Percentiles rank a stretch among this genome's conserved stretches.
Evolutionary conservation across 2,888 invertebrate genomes (phyloP).

Genomic region (Leptinotarsa juncta): DNA sequence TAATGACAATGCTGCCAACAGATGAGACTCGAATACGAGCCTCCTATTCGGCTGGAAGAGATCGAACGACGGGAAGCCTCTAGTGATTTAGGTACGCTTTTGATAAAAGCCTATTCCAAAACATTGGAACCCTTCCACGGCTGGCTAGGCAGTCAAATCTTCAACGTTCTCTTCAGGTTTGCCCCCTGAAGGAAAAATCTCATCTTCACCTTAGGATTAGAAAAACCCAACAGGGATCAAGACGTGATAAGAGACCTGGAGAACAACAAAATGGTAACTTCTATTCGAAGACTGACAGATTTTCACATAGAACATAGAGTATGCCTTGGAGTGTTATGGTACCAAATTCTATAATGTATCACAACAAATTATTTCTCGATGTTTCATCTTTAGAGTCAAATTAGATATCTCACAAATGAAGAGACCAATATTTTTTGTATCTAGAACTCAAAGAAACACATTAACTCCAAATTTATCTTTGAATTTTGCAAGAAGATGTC

Average conservation of each 20-base stretch:
- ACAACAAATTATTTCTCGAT: no score
- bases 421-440: no score
- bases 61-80: conserved; percentile 51
- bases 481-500: no score
- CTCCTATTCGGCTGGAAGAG: conserved; percentile 32
- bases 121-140: conserved; percentile 80
- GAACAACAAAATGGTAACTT: conserved; percentile 69
- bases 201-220: conserved; percentile 52
- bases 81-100: conserved; percentile 73
- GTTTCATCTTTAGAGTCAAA: no score
- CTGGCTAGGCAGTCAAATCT: conserved; percentile 81
- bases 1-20: conserved; percentile 29
- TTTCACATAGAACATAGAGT: conserved; percentile 71
- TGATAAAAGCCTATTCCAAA: conserved; percentile 76
- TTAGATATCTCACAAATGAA: no score
- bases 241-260: conserved; percentile 62
- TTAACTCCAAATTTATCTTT: no score
- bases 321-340: conserved; percentile 66
- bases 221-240: conserved; percentile 58
- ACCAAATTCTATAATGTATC: neutral
- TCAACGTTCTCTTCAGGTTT: conserved; percentile 67
- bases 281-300: conserved; percentile 71
- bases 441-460: no score
- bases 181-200: conserved; percentile 54
- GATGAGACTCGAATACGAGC: conserved; percentile 35